Conservation (phyloP, 2,113 vertebrate species). For the Capreolus pygargus region DNA sequence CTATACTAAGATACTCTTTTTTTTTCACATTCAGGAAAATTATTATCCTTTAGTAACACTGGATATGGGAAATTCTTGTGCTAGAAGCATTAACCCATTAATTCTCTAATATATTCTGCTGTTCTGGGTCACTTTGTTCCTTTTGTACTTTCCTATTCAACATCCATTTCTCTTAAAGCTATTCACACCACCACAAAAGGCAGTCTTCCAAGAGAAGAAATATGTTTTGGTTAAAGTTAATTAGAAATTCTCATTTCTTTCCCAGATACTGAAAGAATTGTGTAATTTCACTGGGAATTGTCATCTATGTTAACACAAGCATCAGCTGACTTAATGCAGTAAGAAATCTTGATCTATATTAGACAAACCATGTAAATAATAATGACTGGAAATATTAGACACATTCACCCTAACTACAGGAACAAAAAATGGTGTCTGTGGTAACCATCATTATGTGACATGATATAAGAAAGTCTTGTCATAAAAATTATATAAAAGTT, state of each 20-base stretch:
- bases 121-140: background rate
- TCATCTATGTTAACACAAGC: background rate
- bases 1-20: background rate
- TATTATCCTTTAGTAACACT: background rate
- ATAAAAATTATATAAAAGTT: background rate
- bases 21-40: background rate
- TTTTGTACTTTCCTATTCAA: background rate
- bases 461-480: background rate
- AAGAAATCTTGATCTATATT: background rate
- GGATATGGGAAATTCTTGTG: background rate
- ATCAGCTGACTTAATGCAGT: background rate
- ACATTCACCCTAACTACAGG: background rate
- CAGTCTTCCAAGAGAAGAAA: background rate
- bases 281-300: background rate
- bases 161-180: background rate
- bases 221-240: background rate
- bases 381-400: background rate
- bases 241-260: background rate
- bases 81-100: background rate
- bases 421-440: background rate
- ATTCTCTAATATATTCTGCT: background rate
- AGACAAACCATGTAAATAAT: background rate
- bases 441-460: background rate
- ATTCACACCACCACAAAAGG: background rate
- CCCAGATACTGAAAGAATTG: background rate